Base-by-base conservation (phyloP, 2,888 invertebrate species). In the Bellardia bayeri region DNA sequence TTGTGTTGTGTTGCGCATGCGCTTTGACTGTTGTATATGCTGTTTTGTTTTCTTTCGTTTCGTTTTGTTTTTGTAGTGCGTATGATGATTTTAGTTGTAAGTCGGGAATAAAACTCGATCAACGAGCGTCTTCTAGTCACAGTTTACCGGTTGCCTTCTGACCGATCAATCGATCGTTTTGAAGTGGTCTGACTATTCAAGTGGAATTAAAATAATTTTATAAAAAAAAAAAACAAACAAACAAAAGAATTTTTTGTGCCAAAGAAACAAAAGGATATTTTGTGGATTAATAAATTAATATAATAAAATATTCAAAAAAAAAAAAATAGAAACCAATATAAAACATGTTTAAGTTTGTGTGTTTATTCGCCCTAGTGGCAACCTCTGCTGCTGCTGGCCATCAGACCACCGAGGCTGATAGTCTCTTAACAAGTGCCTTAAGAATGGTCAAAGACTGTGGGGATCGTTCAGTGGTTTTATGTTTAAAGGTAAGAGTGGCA, bases 381-480 rank as follows among this genome's bases (percentile, higher is more conserved):
- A 93, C 94, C 64, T 93, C 94, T 72, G 93, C 94, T 40, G 94
- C 94, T 90, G 94, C 94, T 56, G 92, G 94, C 72, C 83, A 87
- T 30, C 56, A 86, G 75, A 89, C 90, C 84, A 93, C 93, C 66
- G 95, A 95, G 82, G 95, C 95, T 88, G 95, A 95, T 63, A 92
- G 90, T 89, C 91, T 95, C 68, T 93, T 96, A 91, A 95, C 95
- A 89, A 95, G 95, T 61, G 96, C 96, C 11, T 94, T 96, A 85
- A 95, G 95, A 91, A 95, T 96, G 93, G 94, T 97, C 88, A 95
- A 96, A 94, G 96, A 96, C 91, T 97, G 97, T 93, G 95, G 96
- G 74, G 94, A 95, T 90, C 95, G 95, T 91, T 96, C 96, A 90
- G 95, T 96, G 93, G 94, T 95, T 88, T 92, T 96, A 90, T 97